Conservation (phyloP, 2,888 invertebrate genomes). For the Protodeltote pygarga region DNA sequence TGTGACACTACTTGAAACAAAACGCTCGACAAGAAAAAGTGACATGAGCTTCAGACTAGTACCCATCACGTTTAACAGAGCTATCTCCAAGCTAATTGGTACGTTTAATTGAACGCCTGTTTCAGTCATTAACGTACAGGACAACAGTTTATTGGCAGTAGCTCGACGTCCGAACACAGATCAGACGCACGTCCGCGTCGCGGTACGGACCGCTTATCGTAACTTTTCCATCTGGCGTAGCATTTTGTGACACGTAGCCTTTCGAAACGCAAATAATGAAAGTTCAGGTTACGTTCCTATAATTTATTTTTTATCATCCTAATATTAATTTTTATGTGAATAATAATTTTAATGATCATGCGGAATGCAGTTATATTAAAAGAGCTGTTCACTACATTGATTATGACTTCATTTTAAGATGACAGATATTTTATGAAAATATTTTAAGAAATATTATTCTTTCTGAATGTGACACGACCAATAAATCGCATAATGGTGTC, state of each 20-base stretch:
- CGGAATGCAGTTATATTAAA: constrained; percentile 5
- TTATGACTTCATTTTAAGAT: constrained; percentile 29
- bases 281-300: constrained; percentile 7
- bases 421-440: constrained; percentile 64
- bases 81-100: constrained; percentile 72
- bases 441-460: constrained; percentile 75
- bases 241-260: constrained; percentile 33
- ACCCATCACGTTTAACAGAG: constrained; percentile 65
- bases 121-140: constrained; percentile 75
- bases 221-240: constrained; percentile 50
- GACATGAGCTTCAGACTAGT: constrained; percentile 51
- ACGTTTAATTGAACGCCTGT: constrained; percentile 81
- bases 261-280: constrained; percentile 26
- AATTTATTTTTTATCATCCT: background rate
- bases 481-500: constrained; percentile 86
- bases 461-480: constrained; percentile 81
- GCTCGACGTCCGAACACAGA: constrained; percentile 53
- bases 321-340: background rate
- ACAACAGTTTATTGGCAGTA: constrained; percentile 77
- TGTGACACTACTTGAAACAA: background rate
- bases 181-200: constrained; percentile 49
- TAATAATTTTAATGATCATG: no score
- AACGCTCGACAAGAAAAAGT: constrained; percentile 7
- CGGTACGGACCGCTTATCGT: constrained; percentile 44
- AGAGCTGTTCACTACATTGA: constrained; percentile 6